Conservation (phyloP, 1,140 invertebrate species). For the Microplitis mediator region DNA sequence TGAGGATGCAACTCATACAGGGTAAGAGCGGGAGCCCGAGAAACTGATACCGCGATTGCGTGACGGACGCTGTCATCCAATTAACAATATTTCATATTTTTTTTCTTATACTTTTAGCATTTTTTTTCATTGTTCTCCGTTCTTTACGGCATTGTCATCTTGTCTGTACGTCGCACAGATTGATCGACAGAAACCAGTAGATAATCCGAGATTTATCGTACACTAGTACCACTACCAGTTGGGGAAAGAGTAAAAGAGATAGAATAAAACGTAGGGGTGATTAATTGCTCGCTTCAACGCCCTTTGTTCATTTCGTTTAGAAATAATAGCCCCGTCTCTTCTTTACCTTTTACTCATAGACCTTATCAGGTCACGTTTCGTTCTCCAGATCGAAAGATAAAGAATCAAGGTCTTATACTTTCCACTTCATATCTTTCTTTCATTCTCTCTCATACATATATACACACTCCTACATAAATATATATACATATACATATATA, state of each 20-base stretch:
- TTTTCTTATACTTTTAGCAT: neutral
- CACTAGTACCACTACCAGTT: no score
- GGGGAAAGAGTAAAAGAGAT: neutral
- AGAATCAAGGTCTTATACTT: constrained; percentile 7
- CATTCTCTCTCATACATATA: no score
- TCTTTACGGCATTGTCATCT: neutral
- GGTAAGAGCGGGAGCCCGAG: neutral
- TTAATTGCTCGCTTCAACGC: constrained; percentile 22
- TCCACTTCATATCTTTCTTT: neutral
- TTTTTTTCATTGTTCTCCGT: neutral
- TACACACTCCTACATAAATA: neutral
- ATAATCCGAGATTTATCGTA: constrained; percentile 19
- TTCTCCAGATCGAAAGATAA: constrained; percentile 19
- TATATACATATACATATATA: neutral
- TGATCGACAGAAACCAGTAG: neutral
- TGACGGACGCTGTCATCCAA: constrained; percentile 19
- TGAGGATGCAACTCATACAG: neutral
- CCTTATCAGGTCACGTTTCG: constrained; percentile 21
- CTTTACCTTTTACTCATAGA: neutral
- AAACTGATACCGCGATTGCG: constrained; percentile 14
- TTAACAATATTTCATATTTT: constrained; percentile 3
- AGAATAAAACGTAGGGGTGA: neutral
- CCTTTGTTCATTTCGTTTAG: constrained; percentile 22
- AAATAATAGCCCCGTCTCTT: constrained; percentile 2
- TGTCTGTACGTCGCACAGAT: neutral